phyloP scores from a whole-genome alignment of 2,113 vertebrate species.

The Tiliqua scincoides region DNA sequence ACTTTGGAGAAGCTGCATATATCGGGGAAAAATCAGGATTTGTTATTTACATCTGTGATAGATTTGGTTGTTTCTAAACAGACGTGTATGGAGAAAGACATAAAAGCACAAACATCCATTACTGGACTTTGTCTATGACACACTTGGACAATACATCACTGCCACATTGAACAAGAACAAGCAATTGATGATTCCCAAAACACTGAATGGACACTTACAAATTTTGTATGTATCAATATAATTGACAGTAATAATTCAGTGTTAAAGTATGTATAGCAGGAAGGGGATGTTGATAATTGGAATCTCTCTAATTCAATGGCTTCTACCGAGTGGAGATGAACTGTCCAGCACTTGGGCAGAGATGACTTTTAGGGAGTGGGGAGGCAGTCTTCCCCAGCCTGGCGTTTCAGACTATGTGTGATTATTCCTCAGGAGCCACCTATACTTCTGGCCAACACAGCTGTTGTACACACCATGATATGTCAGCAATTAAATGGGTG shows the following conservation, averaged over 20 bases:
- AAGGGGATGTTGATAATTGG: background rate
- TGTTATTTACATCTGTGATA: conserved; percentile 86
- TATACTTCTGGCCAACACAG: background rate
- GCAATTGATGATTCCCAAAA: conserved; percentile 87
- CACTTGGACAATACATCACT: conserved; percentile 81
- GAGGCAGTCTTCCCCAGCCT: background rate
- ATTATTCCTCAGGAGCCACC: background rate
- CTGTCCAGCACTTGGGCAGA: background rate
- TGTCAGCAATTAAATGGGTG: background rate
- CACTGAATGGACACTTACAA: conserved; percentile 80
- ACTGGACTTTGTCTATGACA: conserved; percentile 76
- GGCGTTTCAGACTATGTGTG: background rate
- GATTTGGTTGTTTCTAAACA: conserved; percentile 70
- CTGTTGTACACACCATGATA: background rate
- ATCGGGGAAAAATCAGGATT: conserved; percentile 93
- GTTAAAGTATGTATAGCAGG: background rate
- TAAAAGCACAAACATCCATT: conserved; percentile 80
- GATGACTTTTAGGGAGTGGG: background rate
- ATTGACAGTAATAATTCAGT: conserved; percentile 12
- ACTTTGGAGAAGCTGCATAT: conserved; percentile 89
- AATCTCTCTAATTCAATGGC: background rate
- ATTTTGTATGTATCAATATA: conserved; percentile 38
- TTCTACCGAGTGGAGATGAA: background rate
- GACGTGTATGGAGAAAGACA: conserved; percentile 85
- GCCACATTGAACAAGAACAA: conserved; percentile 83